phyloP scores from a whole-genome alignment of 2,113 vertebrate genomes.

The Ifrita kowaldi region DNA sequence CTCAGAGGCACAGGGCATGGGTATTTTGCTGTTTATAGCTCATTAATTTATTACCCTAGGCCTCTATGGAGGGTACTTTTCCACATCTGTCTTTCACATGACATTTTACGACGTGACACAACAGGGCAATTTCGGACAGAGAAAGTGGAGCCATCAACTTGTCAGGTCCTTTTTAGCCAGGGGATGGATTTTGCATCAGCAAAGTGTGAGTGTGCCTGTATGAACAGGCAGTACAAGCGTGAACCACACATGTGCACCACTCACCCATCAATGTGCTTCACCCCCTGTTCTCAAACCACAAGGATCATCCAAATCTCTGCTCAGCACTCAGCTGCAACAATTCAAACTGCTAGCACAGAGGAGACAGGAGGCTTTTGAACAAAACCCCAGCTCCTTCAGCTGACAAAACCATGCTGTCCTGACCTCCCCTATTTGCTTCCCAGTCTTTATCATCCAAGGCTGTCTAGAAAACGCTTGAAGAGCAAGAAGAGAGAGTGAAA shows the following conservation, averaged over 20 bases:
- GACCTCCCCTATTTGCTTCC: neutral
- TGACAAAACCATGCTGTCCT: neutral
- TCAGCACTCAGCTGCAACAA: neutral
- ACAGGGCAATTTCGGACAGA: neutral
- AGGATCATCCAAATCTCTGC: neutral
- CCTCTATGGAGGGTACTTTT: neutral
- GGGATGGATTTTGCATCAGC: neutral
- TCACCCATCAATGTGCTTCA: neutral
- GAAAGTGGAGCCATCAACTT: neutral
- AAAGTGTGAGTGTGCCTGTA: neutral
- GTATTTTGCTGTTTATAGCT: neutral
- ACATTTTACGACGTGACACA: neutral
- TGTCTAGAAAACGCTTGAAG: neutral
- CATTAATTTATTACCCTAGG: constrained; percentile 29
- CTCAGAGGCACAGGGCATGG: neutral
- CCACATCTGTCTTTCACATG: neutral
- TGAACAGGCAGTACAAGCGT: fast-evolving
- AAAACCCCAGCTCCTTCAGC: neutral
- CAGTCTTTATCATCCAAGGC: neutral
- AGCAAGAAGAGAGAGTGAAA: neutral
- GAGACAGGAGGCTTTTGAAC: neutral
- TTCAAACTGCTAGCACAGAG: neutral
- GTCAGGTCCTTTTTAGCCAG: neutral
- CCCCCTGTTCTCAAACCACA: neutral
- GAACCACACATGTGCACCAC: neutral